phyloP scores from a whole-genome alignment of 2,797 vertebrate species.

The Pagetopsis macropterus region DNA sequence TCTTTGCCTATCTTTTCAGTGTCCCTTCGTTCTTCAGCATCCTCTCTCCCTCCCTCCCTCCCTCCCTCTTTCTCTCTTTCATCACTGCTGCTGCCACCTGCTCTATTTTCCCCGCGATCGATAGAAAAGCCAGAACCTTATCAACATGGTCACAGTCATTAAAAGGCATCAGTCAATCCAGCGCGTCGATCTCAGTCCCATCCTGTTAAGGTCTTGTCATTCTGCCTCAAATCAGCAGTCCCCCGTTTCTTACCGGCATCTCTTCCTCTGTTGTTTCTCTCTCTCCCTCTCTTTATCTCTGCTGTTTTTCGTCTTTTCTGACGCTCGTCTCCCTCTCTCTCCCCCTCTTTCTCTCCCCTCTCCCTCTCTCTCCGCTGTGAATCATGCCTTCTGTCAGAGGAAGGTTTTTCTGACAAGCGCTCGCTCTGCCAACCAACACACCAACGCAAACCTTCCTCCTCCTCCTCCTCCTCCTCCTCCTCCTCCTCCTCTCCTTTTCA shows the following conservation, averaged over 20 bases:
- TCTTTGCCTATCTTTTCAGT: constrained; percentile 43
- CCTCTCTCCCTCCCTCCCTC: constrained; percentile 52
- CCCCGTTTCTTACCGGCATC: constrained; percentile 65
- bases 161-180: constrained; percentile 54
- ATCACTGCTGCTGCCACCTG: constrained; percentile 63
- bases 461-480: constrained; percentile 60
- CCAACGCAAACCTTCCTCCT: constrained; percentile 78
- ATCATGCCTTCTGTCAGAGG: constrained; percentile 83
- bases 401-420: constrained; percentile 76
- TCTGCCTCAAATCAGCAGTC: constrained; percentile 58
- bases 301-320: constrained; percentile 59
- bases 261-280: constrained; percentile 49
- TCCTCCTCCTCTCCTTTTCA: constrained; percentile 37
- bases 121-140: constrained; percentile 70
- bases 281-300: constrained; percentile 45
- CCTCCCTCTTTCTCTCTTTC: constrained; percentile 50
- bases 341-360: constrained; percentile 18
- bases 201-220: constrained; percentile 48
- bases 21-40: constrained; percentile 51
- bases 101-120: constrained; percentile 59
- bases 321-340: constrained; percentile 46
- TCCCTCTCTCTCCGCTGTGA: constrained; percentile 70
- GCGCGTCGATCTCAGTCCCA: constrained; percentile 44
- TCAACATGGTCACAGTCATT: constrained; percentile 58
- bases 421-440: constrained; percentile 78